phyloP scores from a whole-genome alignment of 2,113 vertebrate genomes.

The Oplegnathus fasciatus region DNA sequence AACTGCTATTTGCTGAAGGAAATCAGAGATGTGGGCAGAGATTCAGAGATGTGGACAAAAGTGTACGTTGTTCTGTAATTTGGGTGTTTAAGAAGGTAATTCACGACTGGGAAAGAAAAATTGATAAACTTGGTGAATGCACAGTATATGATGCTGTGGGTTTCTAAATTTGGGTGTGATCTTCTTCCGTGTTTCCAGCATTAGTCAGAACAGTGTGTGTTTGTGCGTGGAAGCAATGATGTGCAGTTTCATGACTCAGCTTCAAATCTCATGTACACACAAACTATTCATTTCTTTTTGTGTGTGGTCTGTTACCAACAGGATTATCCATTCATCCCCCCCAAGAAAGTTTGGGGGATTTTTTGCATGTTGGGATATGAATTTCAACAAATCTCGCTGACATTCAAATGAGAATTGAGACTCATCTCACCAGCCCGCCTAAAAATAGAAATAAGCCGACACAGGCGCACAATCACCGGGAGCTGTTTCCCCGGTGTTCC shows the following conservation, averaged over 20 bases:
- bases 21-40: too few relatives aligned
- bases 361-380: slow-evolving; percentile 38
- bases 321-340: slow-evolving; percentile 1
- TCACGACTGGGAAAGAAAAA: background rate
- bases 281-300: slow-evolving; percentile 6
- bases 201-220: background rate
- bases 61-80: background rate
- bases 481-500: slow-evolving; percentile 51
- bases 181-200: background rate
- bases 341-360: slow-evolving; percentile 7
- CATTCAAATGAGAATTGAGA: slow-evolving; percentile 58
- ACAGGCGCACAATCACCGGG: slow-evolving; percentile 34
- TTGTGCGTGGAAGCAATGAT: slow-evolving; percentile 4
- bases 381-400: slow-evolving; percentile 51
- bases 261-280: slow-evolving; percentile 5
- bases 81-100: background rate
- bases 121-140: background rate
- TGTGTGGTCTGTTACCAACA: slow-evolving; percentile 1
- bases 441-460: slow-evolving; percentile 61
- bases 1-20: background rate
- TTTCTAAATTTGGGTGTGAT: slow-evolving; percentile 13
- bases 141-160: background rate
- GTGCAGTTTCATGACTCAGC: slow-evolving; percentile 23
- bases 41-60: background rate
- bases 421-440: slow-evolving; percentile 38